These are phyloP conservation scores for Pachyrhynchus sulphureomaculatus DNA, from an alignment of 1,140 invertebrate species.

Conservation along the genomic window DNA sequence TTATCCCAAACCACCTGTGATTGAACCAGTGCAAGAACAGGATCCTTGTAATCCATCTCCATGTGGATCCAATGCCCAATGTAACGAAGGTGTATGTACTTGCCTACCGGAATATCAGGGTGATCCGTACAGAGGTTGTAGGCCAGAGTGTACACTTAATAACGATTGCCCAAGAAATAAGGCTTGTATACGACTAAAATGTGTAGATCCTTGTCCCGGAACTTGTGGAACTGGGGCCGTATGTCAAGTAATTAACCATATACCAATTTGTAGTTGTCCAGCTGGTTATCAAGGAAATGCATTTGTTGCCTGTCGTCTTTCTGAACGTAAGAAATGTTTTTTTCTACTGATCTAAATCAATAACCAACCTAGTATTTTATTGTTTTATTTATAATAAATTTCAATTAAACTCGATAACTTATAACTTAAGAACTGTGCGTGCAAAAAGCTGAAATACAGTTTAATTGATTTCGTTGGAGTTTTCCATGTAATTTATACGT, in stretches of 20 bases:
- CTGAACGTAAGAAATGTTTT: slow-evolving; percentile 52
- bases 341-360: not conserved
- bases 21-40: slow-evolving; percentile 44
- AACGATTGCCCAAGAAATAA: slow-evolving; percentile 65
- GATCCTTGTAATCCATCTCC: slow-evolving; percentile 71
- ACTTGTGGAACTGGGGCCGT: slow-evolving; percentile 68
- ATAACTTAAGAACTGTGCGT: too few relatives aligned
- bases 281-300: slow-evolving; percentile 65
- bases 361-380: too few relatives aligned
- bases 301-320: slow-evolving; percentile 60
- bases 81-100: slow-evolving; percentile 71
- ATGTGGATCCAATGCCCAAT: slow-evolving; percentile 75
- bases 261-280: slow-evolving; percentile 64
- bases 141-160: slow-evolving; percentile 74
- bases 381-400: too few relatives aligned
- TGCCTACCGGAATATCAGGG: slow-evolving; percentile 75
- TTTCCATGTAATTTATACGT: too few relatives aligned
- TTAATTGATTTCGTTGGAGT: too few relatives aligned
- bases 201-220: slow-evolving; percentile 70
- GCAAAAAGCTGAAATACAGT: too few relatives aligned
- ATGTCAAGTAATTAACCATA: slow-evolving; percentile 66
- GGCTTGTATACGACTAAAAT: slow-evolving; percentile 70
- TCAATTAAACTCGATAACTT: too few relatives aligned
- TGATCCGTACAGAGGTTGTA: slow-evolving; percentile 72
- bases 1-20: slow-evolving; percentile 50